Conservation (phyloP, 2,888 invertebrate species). For the Euplagia quadripunctaria region DNA sequence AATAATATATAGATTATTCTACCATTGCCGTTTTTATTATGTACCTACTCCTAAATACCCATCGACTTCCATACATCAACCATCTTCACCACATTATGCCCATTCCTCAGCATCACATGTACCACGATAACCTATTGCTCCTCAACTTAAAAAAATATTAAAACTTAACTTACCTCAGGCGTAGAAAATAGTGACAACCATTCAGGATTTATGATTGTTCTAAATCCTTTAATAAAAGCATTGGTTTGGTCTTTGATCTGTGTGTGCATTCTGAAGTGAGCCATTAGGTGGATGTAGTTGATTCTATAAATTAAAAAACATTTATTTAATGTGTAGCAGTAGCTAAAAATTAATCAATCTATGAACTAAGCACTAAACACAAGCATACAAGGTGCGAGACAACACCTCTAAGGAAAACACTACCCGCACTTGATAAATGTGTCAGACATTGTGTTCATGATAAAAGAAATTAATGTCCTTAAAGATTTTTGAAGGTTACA, state of each 20-base stretch:
- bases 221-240: constrained; percentile 98
- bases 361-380: not conserved
- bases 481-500: not conserved
- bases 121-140: too few species aligned
- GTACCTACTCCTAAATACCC: too few species aligned
- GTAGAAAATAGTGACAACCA: constrained; percentile 98
- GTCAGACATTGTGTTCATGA: too few species aligned
- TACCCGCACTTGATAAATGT: not conserved
- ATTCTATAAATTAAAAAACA: constrained; percentile 89
- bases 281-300: constrained; percentile 99
- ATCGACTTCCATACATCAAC: too few species aligned
- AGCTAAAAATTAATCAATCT: too few species aligned
- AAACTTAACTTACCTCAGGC: constrained; percentile 90
- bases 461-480: too few species aligned
- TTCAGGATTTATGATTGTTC: constrained; percentile 97
- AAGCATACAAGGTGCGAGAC: not conserved
- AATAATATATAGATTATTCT: too few species aligned
- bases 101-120: too few species aligned
- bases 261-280: constrained; percentile 99
- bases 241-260: constrained; percentile 99
- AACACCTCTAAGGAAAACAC: not conserved
- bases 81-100: too few species aligned
- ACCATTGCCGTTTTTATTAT: too few species aligned
- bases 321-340: not conserved
- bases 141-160: not conserved